Conservation (phyloP, 2,888 invertebrate genomes). For the Tinea semifulvella region DNA sequence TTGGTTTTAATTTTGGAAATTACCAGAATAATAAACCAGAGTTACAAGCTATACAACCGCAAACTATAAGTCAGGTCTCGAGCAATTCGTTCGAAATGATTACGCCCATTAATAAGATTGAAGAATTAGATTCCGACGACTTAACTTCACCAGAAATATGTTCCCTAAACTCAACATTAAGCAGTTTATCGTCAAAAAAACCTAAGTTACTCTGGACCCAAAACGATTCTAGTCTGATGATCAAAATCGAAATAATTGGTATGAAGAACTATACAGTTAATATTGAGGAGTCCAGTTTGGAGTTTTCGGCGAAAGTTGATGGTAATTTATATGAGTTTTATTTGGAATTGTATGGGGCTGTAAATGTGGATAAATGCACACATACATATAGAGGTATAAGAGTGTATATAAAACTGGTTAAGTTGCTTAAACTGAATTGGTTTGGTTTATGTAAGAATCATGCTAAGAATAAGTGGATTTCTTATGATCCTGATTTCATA, state of each 20-base stretch:
- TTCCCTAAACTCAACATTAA: background rate
- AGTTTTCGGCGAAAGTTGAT: slow-evolving; percentile 32
- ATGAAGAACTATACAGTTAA: slow-evolving; percentile 37
- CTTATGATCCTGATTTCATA: slow-evolving; percentile 26
- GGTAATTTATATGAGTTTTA: slow-evolving; percentile 39
- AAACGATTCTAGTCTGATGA: slow-evolving; percentile 28
- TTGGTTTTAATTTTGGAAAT: background rate
- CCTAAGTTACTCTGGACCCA: slow-evolving; percentile 50
- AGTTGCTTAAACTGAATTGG: slow-evolving; percentile 42
- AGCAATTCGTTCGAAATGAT: slow-evolving; percentile 16
- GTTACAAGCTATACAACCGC: background rate
- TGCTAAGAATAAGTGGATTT: slow-evolving; percentile 38
- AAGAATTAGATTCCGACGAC: slow-evolving; percentile 31
- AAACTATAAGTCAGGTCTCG: background rate
- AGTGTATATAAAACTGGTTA: slow-evolving; percentile 36
- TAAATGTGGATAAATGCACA: slow-evolving; percentile 27
- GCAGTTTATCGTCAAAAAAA: slow-evolving; percentile 13
- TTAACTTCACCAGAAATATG: slow-evolving; percentile 23
- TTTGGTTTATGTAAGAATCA: slow-evolving; percentile 32
- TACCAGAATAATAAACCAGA: too few relatives aligned
- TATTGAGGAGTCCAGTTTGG: slow-evolving; percentile 31
- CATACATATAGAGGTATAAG: slow-evolving; percentile 47
- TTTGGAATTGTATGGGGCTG: slow-evolving; percentile 44
- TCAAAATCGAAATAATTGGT: slow-evolving; percentile 45
- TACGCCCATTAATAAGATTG: slow-evolving; percentile 16